Percentiles rank a stretch among this genome's conserved stretches.
These are phyloP conservation scores for Catalaphyllia jardinei DNA, from an alignment of 64 coral and sea anemone genomes.

Conservation along the genomic window DNA sequence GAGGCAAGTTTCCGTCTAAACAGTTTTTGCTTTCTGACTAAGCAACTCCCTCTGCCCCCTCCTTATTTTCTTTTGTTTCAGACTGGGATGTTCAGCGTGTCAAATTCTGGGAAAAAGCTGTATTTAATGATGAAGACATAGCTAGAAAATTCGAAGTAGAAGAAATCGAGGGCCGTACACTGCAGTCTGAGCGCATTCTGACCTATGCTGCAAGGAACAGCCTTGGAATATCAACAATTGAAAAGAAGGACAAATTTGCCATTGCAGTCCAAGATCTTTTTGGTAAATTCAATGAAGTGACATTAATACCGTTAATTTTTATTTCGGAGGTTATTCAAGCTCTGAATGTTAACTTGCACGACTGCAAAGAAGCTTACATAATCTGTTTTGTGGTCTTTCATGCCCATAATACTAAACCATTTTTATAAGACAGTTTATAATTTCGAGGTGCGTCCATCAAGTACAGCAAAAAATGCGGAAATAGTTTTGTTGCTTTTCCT, in stretches of 20 bases:
- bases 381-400: too few relatives aligned
- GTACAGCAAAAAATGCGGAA: too few relatives aligned
- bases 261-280: neutral
- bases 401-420: too few relatives aligned
- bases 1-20: slow-evolving; percentile 21
- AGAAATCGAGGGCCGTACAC: slow-evolving; percentile 10
- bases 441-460: too few relatives aligned
- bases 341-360: too few relatives aligned
- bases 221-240: slow-evolving; percentile 9
- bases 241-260: slow-evolving; percentile 24
- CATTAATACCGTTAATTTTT: too few relatives aligned
- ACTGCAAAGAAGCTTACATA: too few relatives aligned
- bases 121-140: slow-evolving; percentile 23
- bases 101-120: neutral
- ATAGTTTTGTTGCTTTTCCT: too few relatives aligned
- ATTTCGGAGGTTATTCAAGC: too few relatives aligned
- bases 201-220: neutral
- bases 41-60: neutral
- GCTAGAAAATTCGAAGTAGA: slow-evolving; percentile 3
- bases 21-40: neutral
- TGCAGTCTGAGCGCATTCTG: slow-evolving; percentile 7
- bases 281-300: neutral
- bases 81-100: slow-evolving; percentile 29
- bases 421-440: too few relatives aligned
- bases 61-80: neutral